Conservation (phyloP, 1,140 invertebrate genomes). For the Homarus americanus region DNA sequence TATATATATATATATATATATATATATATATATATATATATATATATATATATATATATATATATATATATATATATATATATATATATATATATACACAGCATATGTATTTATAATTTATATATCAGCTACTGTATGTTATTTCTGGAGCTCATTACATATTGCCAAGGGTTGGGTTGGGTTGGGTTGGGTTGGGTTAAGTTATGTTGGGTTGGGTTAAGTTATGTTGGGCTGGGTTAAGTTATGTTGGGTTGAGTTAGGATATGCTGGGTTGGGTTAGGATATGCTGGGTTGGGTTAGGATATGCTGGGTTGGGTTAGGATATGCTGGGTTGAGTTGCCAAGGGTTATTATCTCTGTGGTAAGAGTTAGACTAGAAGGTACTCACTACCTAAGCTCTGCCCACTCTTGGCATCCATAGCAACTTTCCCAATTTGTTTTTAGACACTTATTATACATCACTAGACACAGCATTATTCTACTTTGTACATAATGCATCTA, state of each 20-base stretch:
- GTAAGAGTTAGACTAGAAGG: not conserved
- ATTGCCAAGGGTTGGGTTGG: constrained; percentile 7
- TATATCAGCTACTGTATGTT: not conserved
- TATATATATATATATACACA: not conserved
- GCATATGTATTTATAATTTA: not conserved
- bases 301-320: too few relatives aligned
- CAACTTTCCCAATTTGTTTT: not conserved
- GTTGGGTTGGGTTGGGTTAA: too few relatives aligned
- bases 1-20: too few relatives aligned
- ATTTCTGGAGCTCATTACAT: not conserved
- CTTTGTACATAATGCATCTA: constrained; percentile 44
- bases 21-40: not conserved
- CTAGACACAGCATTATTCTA: not conserved
- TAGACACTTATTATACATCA: not conserved
- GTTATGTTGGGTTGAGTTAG: too few relatives aligned
- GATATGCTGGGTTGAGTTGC: too few relatives aligned
- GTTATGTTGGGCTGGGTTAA: too few relatives aligned
- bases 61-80: not conserved
- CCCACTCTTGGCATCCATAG: too few relatives aligned
- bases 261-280: too few relatives aligned
- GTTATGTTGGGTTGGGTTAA: too few relatives aligned
- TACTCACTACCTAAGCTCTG: too few relatives aligned
- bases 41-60: not conserved
- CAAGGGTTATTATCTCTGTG: not conserved
- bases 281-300: too few relatives aligned